Evolutionary conservation across 2,888 invertebrate species (phyloP).

Genomic region (Mesopsocus fuscifrons): DNA sequence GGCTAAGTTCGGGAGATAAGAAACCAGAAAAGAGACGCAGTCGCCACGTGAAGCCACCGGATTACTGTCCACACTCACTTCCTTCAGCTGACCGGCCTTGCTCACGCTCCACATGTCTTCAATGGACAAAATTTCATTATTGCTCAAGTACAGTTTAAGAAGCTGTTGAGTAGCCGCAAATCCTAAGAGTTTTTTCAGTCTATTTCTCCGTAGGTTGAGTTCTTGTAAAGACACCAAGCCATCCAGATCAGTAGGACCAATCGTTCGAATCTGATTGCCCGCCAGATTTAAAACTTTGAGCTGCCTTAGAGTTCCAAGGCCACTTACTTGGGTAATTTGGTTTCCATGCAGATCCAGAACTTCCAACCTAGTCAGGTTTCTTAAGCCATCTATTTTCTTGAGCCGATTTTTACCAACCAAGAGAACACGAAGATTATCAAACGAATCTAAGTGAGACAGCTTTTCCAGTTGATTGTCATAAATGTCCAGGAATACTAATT

Average conservation of each 20-base stretch:
- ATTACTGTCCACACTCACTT: slow-evolving; percentile 74
- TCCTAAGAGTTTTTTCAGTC: slow-evolving; percentile 57
- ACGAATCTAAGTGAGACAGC: slow-evolving; percentile 54
- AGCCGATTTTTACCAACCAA: slow-evolving; percentile 87
- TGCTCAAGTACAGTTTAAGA: slow-evolving; percentile 63
- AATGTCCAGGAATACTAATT: slow-evolving; percentile 79
- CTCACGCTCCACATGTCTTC: slow-evolving; percentile 73
- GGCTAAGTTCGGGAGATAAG: slow-evolving; percentile 53
- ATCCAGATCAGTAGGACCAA: slow-evolving; percentile 56
- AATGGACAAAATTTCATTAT: slow-evolving; percentile 57
- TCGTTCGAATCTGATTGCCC: slow-evolving; percentile 67
- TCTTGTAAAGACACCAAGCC: slow-evolving; percentile 65
- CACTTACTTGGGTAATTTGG: slow-evolving; percentile 54
- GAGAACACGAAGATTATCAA: slow-evolving; percentile 65
- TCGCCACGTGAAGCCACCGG: slow-evolving; percentile 64
- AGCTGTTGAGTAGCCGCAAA: slow-evolving; percentile 57
- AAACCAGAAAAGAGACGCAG: slow-evolving; percentile 62
- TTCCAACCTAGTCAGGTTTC: slow-evolving; percentile 54
- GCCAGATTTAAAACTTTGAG: slow-evolving; percentile 84
- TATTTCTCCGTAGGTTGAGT: slow-evolving; percentile 73
- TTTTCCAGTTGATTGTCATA: slow-evolving; percentile 89
- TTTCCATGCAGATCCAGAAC: slow-evolving; percentile 89
- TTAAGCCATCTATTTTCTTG: slow-evolving; percentile 56
- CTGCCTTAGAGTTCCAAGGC: slow-evolving; percentile 46
- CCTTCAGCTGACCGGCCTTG: slow-evolving; percentile 54